A percentile compares a stretch with the other conserved stretches of the same genome.
These are phyloP conservation scores for Brenthis ino DNA, from an alignment of 2,888 invertebrate species.

Conservation along the genomic window DNA sequence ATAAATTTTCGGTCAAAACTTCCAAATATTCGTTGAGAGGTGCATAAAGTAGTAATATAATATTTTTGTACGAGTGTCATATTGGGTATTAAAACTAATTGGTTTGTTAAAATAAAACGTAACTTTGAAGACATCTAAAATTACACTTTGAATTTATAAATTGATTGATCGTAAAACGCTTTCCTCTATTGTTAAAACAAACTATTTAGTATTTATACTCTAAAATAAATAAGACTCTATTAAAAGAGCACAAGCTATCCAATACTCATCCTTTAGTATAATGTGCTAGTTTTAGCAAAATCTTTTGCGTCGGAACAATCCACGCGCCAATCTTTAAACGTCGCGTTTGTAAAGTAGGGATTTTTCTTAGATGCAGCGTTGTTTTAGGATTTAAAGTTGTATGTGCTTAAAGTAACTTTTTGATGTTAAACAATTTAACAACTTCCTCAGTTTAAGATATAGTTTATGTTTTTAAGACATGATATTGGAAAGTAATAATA, in stretches of 20 bases:
- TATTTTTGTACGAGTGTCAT: too few species aligned
- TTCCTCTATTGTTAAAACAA: too few species aligned
- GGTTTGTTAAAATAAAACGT: too few species aligned
- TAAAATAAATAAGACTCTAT: not conserved
- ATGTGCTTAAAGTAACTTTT: not conserved
- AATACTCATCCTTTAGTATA: not conserved
- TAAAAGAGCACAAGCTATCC: not conserved
- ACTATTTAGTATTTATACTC: not conserved
- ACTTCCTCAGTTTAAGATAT: not conserved
- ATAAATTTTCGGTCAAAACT: too few species aligned
- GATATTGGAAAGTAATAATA: too few species aligned
- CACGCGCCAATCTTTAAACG: slow-evolving; percentile 4
- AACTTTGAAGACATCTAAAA: too few species aligned
- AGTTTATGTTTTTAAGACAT: too few species aligned
- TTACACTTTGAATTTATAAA: too few species aligned
- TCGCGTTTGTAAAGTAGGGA: not conserved
- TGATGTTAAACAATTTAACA: not conserved
- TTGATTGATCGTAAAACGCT: too few species aligned
- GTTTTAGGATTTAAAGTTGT: not conserved
- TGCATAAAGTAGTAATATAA: too few species aligned
- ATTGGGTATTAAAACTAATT: too few species aligned
- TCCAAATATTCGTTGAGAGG: too few species aligned
- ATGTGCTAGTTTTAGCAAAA: not conserved
- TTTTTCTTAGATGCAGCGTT: not conserved
- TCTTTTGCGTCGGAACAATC: slow-evolving; percentile 1